These are phyloP conservation scores for Origma solitaria DNA, from an alignment of 2,113 vertebrate genomes.

Conservation along the genomic window DNA sequence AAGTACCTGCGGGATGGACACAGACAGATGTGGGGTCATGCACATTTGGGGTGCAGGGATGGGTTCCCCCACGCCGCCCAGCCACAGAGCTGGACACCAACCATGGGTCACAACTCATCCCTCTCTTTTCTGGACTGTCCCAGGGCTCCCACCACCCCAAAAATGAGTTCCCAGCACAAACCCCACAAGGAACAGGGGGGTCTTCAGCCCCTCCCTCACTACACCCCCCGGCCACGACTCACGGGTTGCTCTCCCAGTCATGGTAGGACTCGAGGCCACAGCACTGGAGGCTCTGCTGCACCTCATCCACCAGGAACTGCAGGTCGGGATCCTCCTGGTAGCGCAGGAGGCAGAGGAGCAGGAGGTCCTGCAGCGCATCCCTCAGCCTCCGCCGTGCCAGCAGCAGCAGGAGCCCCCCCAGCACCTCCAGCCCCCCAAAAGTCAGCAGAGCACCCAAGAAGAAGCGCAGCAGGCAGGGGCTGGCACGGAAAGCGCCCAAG, in stretches of 20 bases:
- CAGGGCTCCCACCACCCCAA: neutral
- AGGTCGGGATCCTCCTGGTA: conserved; percentile 89
- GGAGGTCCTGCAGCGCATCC: conserved; percentile 58
- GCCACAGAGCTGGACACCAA: too few species aligned
- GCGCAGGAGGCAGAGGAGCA: conserved; percentile 76
- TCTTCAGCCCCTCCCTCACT: neutral
- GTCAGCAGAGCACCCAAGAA: conserved; percentile 68
- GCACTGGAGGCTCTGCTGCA: conserved; percentile 84
- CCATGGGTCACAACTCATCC: rapidly evolving
- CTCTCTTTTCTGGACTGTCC: rapidly evolving
- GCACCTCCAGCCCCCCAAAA: conserved; percentile 69
- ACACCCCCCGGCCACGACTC: conserved; percentile 47
- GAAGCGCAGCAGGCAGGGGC: conserved; percentile 75
- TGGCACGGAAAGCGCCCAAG: conserved; percentile 81
- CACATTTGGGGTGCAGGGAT: rapidly evolving
- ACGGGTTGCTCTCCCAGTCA: conserved; percentile 90
- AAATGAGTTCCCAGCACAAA: rapidly evolving
- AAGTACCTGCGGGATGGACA: conserved; percentile 76
- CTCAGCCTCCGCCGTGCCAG: conserved; percentile 68
- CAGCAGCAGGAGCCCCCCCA: conserved; percentile 71
- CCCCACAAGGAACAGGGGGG: rapidly evolving
- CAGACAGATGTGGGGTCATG: rapidly evolving
- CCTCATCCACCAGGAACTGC: conserved; percentile 85
- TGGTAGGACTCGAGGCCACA: conserved; percentile 83
- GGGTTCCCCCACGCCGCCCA: rapidly evolving